Evolutionary conservation across 2,797 vertebrate genomes (phyloP).

Genomic region (Hozukius guyotensis): DNA sequence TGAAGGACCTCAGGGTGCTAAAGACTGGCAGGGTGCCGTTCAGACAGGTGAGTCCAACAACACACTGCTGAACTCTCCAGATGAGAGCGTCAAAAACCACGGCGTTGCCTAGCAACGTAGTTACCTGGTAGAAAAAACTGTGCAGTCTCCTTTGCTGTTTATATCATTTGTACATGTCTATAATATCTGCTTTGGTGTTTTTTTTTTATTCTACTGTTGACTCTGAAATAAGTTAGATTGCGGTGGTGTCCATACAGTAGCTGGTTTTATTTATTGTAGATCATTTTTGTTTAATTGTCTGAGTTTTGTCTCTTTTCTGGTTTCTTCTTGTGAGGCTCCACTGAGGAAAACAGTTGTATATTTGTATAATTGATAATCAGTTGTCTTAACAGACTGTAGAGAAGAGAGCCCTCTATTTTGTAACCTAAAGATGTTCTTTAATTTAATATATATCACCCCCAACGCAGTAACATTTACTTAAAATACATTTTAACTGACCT

Average conservation of each 20-base stretch:
- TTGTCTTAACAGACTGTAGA: background rate
- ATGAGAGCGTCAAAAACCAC: background rate
- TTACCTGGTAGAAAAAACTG: no score
- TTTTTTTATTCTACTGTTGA: background rate
- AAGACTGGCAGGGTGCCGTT: background rate
- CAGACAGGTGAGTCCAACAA: background rate
- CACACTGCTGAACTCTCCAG: background rate
- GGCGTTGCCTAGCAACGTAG: background rate
- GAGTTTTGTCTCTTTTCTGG: no score
- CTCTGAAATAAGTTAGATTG: no score
- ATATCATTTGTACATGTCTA: background rate
- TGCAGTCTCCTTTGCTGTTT: background rate
- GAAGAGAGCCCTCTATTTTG: background rate
- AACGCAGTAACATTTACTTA: no score
- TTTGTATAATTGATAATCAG: background rate
- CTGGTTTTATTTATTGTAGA: background rate
- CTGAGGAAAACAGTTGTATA: background rate
- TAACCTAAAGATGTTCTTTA: background rate
- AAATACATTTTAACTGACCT: background rate
- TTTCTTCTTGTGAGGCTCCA: background rate
- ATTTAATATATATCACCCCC: background rate
- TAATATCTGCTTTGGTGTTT: background rate
- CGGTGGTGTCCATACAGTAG: no score
- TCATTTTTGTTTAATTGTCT: background rate
- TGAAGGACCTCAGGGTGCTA: background rate